These are phyloP conservation scores for Oryzias celebensis DNA, from an alignment of 2,113 vertebrate genomes.

Conservation along the genomic window DNA sequence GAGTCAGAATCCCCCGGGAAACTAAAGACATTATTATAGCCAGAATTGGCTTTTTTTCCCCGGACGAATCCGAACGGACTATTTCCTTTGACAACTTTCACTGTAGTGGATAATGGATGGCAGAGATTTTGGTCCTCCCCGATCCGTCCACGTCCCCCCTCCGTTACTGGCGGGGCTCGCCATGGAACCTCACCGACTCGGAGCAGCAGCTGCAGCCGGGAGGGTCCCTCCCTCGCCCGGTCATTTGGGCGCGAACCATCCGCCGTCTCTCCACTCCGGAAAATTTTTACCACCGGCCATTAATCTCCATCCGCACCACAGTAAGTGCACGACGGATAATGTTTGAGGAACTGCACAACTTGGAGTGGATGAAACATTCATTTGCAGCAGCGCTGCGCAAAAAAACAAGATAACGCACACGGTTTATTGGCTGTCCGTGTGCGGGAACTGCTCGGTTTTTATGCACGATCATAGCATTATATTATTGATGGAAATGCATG, in stretches of 20 bases:
- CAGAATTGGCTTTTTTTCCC: constrained; percentile 52
- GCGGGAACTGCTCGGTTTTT: constrained; percentile 18
- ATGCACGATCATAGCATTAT: not conserved
- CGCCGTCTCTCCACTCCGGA: constrained; percentile 85
- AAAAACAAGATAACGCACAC: constrained; percentile 19
- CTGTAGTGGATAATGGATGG: constrained; percentile 91
- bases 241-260: constrained; percentile 83
- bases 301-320: constrained; percentile 89
- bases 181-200: constrained; percentile 90
- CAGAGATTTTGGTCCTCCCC: constrained; percentile 93
- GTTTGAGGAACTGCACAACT: no score
- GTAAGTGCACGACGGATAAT: constrained; percentile 75
- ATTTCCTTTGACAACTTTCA: constrained; percentile 73
- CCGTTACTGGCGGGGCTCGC: constrained; percentile 87
- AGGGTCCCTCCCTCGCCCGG: constrained; percentile 85
- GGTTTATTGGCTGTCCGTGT: constrained; percentile 23
- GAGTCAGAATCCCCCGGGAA: constrained; percentile 71
- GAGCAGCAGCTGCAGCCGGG: constrained; percentile 81
- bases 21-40: constrained; percentile 77
- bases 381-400: constrained; percentile 39
- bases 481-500: no score
- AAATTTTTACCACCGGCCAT: constrained; percentile 90
- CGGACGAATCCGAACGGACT: constrained; percentile 61
- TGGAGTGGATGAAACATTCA: constrained; percentile 24
- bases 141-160: constrained; percentile 90